phyloP scores from a whole-genome alignment of 2,113 vertebrate genomes.

The Lasiurus borealis region DNA sequence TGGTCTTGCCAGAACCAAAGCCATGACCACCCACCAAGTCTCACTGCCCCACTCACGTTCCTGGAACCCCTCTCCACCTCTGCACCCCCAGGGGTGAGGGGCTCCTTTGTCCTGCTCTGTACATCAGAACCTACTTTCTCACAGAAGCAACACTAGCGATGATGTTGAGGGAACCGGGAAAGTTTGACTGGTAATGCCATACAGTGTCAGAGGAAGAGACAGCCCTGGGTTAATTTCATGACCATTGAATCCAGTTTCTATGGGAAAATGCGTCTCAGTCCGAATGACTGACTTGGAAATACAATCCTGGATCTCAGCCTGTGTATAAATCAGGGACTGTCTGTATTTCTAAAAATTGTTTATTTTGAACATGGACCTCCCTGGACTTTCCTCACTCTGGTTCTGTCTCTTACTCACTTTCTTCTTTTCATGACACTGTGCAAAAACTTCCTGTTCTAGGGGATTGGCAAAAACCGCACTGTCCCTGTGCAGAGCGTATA shows the following conservation, averaged over 20 bases:
- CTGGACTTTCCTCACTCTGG: background rate
- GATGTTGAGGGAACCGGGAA: background rate
- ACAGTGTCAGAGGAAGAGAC: background rate
- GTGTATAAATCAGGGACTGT: background rate
- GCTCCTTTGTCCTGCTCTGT: too few species aligned
- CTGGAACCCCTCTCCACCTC: background rate
- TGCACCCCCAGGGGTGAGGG: too few species aligned
- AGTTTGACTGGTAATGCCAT: too few species aligned
- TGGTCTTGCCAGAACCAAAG: background rate
- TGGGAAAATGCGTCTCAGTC: background rate
- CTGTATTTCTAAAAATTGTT: background rate
- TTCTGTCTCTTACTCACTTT: background rate
- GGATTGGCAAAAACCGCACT: background rate
- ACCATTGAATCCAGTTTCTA: background rate
- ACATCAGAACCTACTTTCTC: background rate
- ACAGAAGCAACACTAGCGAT: background rate
- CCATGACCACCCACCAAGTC: background rate
- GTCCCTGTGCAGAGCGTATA: background rate
- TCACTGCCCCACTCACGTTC: background rate
- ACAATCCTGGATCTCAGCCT: background rate
- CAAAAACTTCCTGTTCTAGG: background rate
- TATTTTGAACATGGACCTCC: background rate
- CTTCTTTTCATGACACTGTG: background rate
- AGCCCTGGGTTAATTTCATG: background rate
- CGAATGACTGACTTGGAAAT: background rate